Evolutionary conservation across 2,888 invertebrate species (phyloP).

Genomic region (Brachyptera risi): DNA sequence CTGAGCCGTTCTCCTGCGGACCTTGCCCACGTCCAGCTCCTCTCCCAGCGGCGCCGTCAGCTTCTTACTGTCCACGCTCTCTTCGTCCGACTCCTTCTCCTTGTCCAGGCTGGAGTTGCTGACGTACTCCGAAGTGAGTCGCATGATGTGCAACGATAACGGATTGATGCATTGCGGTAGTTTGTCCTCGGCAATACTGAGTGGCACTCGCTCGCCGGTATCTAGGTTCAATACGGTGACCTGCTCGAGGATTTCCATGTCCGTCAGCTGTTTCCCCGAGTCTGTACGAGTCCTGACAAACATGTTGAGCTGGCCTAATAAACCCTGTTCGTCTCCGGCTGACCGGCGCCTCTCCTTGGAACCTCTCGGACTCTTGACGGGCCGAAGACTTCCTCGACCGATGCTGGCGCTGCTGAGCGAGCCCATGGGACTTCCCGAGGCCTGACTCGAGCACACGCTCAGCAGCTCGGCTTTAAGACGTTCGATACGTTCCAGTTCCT

Average conservation of each 20-base stretch:
- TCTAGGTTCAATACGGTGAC: constrained; percentile 59
- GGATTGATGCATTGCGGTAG: constrained; percentile 90
- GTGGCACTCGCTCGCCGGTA: constrained; percentile 85
- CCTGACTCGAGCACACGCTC: constrained; percentile 39
- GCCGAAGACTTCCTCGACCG: constrained; percentile 38
- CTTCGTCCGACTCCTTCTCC: constrained; percentile 73
- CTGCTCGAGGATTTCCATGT: constrained; percentile 90
- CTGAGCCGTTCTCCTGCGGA: constrained; percentile 49
- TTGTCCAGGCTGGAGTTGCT: constrained; percentile 60
- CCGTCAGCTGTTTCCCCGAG: constrained; percentile 81
- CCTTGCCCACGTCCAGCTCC: constrained; percentile 48
- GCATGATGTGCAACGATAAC: constrained; percentile 89
- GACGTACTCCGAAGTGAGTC: constrained; percentile 86
- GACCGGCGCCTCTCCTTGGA: constrained; percentile 68
- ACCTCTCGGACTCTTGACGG: constrained; percentile 41
- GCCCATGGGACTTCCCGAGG: constrained; percentile 41
- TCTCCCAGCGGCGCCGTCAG: constrained; percentile 52
- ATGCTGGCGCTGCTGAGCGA: constrained; percentile 44
- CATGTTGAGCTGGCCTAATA: constrained; percentile 58
- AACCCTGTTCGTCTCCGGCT: constrained; percentile 73
- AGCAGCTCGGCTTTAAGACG: constrained; percentile 49
- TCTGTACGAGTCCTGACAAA: constrained; percentile 77
- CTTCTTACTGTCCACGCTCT: constrained; percentile 64
- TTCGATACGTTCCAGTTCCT: constrained; percentile 57
- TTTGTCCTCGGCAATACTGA: constrained; percentile 92